Base-by-base conservation (phyloP, 2,113 vertebrate species). In the Petaurus breviceps region DNA sequence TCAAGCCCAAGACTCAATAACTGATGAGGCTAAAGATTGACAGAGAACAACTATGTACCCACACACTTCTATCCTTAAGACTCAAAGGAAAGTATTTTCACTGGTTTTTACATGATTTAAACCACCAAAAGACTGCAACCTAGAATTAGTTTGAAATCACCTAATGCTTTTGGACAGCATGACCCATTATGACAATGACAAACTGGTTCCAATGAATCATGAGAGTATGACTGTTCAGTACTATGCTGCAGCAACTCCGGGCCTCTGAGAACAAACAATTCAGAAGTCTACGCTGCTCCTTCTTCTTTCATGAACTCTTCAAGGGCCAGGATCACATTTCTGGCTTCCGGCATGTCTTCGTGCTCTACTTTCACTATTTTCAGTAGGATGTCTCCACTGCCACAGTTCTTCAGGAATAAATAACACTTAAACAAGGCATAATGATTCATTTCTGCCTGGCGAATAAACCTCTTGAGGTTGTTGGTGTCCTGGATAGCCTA, bases 401-500 rank as follows among this genome's bases (percentile, higher is more conserved):
- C 99, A 51, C 99, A 99, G 98, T 99, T 99, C 98, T 99, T 99
- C 25, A 99, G 99, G 98, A 99, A 99, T 97, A 99, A 98, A 96
- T 98, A 99, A 98, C 99, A 99, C 97, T 99, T 99, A 98, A 99
- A 99, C 97, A 99, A 97, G 77, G 99, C 99, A 0, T 99, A 99
- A 98, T 99, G 99, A 98, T 99, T 99, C 99, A 99, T 99, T 98
- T 99, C 99, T 0, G 99, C 99, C 99, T 99, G 99, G 0, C 99
- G 99, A 98, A 99, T 99, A 91, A 99, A 99, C 57, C 99, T 99
- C 99, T 99, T 99, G 98, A 99, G 98, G 98, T 99, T 99, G 99
- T 99, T 99, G 98, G 99, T 99, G 97, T 99, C 99, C 98, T 99
- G 99, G 94, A 99, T 99, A 91, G 99, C 99, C 99, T 99, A 98